A percentile compares a stretch with the other conserved stretches of the same genome.
These are phyloP conservation scores for Euura lappo DNA, from an alignment of 1,140 invertebrate species.

Conservation along the genomic window DNA sequence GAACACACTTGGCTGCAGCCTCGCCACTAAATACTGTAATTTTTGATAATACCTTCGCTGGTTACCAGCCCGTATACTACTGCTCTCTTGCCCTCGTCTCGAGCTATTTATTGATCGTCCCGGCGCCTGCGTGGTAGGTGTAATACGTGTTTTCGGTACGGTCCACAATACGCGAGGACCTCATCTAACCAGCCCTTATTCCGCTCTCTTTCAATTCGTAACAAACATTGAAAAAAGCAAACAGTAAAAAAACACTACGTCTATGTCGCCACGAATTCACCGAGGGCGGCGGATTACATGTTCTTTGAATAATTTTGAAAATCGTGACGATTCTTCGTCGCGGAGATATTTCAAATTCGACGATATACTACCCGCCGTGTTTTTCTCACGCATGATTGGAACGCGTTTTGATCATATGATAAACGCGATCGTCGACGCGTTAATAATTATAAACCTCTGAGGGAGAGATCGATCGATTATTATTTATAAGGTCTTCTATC, in stretches of 20 bases:
- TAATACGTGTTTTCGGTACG: constrained; percentile 5
- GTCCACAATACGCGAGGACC: constrained; percentile 10
- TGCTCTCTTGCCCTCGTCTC: constrained; percentile 48
- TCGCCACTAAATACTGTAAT: constrained; percentile 32
- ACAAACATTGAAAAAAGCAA: background rate
- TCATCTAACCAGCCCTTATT: constrained; percentile 5
- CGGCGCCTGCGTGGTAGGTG: constrained; percentile 39
- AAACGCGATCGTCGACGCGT: too few species aligned
- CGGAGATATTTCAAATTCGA: too few species aligned
- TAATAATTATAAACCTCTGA: too few species aligned
- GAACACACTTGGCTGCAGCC: constrained; percentile 44
- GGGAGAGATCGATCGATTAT: too few species aligned
- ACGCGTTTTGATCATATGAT: too few species aligned
- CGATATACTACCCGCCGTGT: too few species aligned
- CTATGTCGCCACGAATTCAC: too few species aligned
- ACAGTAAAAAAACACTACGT: background rate
- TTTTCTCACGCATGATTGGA: too few species aligned
- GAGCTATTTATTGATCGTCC: constrained; percentile 51
- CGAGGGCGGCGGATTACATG: too few species aligned
- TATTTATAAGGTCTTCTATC: too few species aligned
- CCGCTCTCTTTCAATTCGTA: background rate
- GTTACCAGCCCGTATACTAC: constrained; percentile 45
- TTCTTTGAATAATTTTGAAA: too few species aligned
- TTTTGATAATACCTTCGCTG: constrained; percentile 36
- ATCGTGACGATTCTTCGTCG: too few species aligned